These are phyloP conservation scores for Poecilobothrus nobilitatus DNA, from an alignment of 2,888 invertebrate species.

Conservation along the genomic window DNA sequence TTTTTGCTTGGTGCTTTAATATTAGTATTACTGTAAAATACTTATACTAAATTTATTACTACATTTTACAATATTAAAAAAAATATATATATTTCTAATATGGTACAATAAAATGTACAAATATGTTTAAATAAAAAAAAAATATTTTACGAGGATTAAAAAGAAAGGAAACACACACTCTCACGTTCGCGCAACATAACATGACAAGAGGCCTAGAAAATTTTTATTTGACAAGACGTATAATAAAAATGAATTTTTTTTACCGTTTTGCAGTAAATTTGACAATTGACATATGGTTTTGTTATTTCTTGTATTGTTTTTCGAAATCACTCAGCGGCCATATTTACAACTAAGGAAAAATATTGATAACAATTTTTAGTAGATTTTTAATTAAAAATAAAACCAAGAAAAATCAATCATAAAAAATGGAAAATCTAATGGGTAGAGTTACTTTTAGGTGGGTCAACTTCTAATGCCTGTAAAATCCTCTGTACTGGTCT, in stretches of 20 bases:
- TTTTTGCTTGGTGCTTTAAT: neutral
- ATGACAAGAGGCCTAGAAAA: constrained; percentile 5
- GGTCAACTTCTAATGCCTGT: too few relatives aligned
- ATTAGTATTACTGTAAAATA: neutral
- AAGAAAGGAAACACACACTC: constrained; percentile 5
- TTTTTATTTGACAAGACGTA: neutral
- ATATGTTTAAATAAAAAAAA: neutral
- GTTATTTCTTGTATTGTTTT: too few relatives aligned
- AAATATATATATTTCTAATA: neutral
- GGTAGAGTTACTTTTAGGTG: too few relatives aligned
- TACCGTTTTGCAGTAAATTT: neutral
- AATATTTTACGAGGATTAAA: neutral
- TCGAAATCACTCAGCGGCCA: too few relatives aligned
- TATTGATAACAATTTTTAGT: too few relatives aligned
- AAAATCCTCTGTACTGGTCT: too few relatives aligned
- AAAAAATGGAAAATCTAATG: too few relatives aligned
- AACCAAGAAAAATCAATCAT: too few relatives aligned
- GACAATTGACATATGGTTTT: neutral
- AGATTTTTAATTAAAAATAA: too few relatives aligned
- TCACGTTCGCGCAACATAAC: neutral
- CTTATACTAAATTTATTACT: neutral
- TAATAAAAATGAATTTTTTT: neutral
- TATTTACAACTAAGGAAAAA: too few relatives aligned
- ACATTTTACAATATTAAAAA: neutral
- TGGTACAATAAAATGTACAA: constrained; percentile 6